Base-by-base conservation (phyloP, 2,113 vertebrate species). In the Camelus bactrianus region DNA sequence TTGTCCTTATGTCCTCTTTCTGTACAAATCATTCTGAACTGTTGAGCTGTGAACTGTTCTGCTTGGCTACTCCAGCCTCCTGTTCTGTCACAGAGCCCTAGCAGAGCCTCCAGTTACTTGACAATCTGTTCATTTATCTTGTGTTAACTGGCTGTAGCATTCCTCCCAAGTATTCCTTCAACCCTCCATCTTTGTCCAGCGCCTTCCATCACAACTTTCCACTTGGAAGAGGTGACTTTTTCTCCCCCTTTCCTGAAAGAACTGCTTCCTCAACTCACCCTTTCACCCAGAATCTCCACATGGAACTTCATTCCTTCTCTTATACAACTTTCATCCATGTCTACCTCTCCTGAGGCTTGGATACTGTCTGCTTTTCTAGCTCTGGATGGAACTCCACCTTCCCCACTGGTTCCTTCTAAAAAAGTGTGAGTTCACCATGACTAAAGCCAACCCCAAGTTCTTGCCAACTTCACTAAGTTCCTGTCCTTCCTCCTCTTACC, bases 81-180 rank as follows among this genome's bases (percentile, higher is more conserved):
- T n/a, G 35, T 32, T 56, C 13, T 4, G 30, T 46, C 38, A 46
- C 0, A 0, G 0, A 65, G 32, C 30, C 16, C 19, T 32, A 30
- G 24, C 0, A 0, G 2, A n/a, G 35, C 32, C 48, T 92, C 76
- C 52, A 16, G 26, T 19, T 50, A 56, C 4, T 32, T 54, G 38
- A 46, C 3, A 1, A 64, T 35, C 54, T 86, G 8, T 48, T 56
- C 50, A 30, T 72, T 64, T 30, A n/a, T 30, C 38, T 69, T 8
- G 1, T 72, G 35, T 52, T 69, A 26, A 30, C 42, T 5, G 7
- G 20, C 20, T 35, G 12, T 48, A 50, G n/a, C 19, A 30, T 38
- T 75, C 58, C 14, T 77, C 16, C 22, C 52, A 42, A n/a, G 5
- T 20, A 50, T 58, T 60, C 65, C 60, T 72, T 62, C 35, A 32